These are phyloP conservation scores for Pseudocheirus occidentalis DNA, from an alignment of 2,797 vertebrate species.

Conservation along the genomic window DNA sequence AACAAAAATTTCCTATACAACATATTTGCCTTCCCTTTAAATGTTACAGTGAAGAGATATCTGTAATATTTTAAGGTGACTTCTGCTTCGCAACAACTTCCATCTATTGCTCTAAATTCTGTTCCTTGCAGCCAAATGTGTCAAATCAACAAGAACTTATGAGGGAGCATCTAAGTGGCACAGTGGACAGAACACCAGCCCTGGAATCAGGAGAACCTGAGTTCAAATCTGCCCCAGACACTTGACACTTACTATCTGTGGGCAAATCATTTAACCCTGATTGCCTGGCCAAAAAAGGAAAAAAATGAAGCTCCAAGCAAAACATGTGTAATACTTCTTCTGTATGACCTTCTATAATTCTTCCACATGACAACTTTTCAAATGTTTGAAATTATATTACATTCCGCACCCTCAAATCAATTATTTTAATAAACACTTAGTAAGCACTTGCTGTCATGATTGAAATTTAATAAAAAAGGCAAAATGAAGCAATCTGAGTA, in stretches of 20 bases:
- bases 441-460: background rate
- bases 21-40: background rate
- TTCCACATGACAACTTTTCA: background rate
- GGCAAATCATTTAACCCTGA: too few relatives aligned
- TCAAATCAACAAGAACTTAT: background rate
- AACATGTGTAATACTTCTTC: background rate
- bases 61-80: background rate
- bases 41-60: background rate
- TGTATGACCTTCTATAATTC: background rate
- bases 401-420: background rate
- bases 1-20: background rate
- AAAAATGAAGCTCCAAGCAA: background rate
- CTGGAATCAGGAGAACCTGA: too few relatives aligned
- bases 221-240: too few relatives aligned
- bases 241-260: too few relatives aligned
- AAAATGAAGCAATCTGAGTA: background rate
- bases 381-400: background rate
- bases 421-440: background rate
- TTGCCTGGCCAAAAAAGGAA: too few relatives aligned
- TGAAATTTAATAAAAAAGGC: background rate
- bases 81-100: background rate
- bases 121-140: background rate
- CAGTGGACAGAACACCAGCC: too few relatives aligned
- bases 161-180: too few relatives aligned
- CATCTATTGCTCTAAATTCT: background rate